phyloP scores from a whole-genome alignment of 2,797 vertebrate genomes.

The Eupleurogrammus muticus region DNA sequence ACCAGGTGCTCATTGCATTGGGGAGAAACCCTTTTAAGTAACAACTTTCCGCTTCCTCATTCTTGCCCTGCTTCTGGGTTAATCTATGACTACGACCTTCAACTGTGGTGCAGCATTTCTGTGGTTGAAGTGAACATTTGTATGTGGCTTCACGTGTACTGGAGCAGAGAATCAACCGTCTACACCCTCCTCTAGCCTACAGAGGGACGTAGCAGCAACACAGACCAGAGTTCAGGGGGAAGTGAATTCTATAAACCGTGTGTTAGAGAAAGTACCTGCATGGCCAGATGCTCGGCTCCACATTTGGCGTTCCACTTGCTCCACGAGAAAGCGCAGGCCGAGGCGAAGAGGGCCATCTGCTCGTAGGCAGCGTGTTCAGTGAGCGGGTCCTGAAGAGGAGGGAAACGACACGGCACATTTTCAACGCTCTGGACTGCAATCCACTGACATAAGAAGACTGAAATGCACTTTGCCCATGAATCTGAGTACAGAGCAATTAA shows the following conservation, averaged over 20 bases:
- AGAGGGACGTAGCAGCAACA: not conserved
- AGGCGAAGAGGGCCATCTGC: constrained; percentile 90
- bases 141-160: not conserved
- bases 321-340: constrained; percentile 88
- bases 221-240: not conserved
- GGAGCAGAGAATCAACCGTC: not conserved
- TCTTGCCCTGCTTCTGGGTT: not conserved
- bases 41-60: constrained; percentile 11
- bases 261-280: constrained; percentile 82
- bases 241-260: not conserved
- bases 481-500: not conserved
- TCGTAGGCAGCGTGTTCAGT: constrained; percentile 86
- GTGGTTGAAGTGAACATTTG: not conserved
- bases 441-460: not conserved
- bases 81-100: not conserved
- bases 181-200: not conserved
- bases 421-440: not conserved
- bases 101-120: not conserved
- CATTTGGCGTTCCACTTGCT: constrained; percentile 92
- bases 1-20: not conserved
- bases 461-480: no score
- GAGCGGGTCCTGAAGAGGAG: constrained; percentile 75
- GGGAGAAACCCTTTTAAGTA: not conserved
- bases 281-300: constrained; percentile 80
- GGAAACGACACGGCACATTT: not conserved